Percentiles rank a stretch among this genome's conserved stretches.
Evolutionary conservation across 2,113 vertebrate genomes (phyloP).

Genomic region (Epinephelus lanceolatus): DNA sequence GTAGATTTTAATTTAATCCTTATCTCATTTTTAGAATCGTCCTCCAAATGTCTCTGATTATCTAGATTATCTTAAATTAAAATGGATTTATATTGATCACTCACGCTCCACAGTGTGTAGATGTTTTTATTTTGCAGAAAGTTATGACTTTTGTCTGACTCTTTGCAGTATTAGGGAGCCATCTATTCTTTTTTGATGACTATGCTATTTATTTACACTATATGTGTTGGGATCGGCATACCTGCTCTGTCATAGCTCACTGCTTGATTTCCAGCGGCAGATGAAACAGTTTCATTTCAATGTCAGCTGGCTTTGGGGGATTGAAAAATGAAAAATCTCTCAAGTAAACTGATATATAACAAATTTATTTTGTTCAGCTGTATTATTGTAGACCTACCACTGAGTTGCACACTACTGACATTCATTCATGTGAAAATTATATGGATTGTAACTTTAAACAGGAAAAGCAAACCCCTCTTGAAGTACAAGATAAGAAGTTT

Average conservation of each 20-base stretch:
- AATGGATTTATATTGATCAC: conserved; percentile 17
- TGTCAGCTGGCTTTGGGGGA: background rate
- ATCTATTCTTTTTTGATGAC: background rate
- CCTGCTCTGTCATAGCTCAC: background rate
- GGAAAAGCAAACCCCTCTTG: background rate
- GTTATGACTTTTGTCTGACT: background rate
- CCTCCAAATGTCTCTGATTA: background rate
- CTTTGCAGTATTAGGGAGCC: background rate
- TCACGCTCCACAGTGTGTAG: background rate
- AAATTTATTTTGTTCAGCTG: background rate
- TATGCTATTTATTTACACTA: background rate
- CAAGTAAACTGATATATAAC: background rate
- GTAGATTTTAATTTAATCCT: conserved; percentile 2
- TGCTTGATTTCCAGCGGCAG: background rate
- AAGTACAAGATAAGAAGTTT: conserved; percentile 21
- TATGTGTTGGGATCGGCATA: background rate
- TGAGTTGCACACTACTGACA: background rate
- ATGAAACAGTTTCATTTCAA: background rate
- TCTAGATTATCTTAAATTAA: background rate
- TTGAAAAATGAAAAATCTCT: no score
- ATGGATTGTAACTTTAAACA: conserved; percentile 8
- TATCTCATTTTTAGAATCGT: conserved; percentile 11
- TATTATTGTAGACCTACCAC: background rate
- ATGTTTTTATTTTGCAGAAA: background rate
- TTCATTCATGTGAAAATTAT: background rate